A percentile compares a stretch with the other conserved stretches of the same genome.
Evolutionary conservation across 2,113 vertebrate species (phyloP).

Genomic region (Myocastor coypus): DNA sequence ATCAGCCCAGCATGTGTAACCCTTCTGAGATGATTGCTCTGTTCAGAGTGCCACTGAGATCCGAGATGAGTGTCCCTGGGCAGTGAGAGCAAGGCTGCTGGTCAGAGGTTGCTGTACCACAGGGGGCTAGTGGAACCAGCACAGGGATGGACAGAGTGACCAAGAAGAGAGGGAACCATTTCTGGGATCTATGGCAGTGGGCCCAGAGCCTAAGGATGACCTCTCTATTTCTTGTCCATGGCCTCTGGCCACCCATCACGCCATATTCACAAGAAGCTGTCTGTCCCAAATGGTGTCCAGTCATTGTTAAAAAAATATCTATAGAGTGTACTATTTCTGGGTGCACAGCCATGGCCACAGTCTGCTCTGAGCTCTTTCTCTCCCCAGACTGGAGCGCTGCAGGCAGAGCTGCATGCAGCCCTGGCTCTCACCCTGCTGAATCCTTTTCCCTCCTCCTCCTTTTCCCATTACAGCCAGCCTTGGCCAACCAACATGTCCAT

Average conservation of each 20-base stretch:
- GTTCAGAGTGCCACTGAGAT: neutral
- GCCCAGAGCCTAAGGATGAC: neutral
- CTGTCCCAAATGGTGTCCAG: neutral
- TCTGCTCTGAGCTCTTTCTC: neutral
- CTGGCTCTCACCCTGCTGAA: neutral
- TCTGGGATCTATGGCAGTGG: neutral
- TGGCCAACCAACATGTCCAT: neutral
- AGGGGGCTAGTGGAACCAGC: neutral
- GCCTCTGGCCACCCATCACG: neutral
- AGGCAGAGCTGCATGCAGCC: neutral
- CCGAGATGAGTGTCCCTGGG: neutral
- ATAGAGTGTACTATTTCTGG: neutral
- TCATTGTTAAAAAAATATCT: neutral
- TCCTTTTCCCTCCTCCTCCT: neutral
- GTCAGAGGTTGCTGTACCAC: neutral
- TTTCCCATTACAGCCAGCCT: neutral
- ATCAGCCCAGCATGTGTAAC: neutral
- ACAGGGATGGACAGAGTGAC: neutral
- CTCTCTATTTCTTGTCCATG: neutral
- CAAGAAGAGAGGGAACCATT: neutral
- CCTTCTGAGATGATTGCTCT: neutral
- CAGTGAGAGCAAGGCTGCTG: neutral
- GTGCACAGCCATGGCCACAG: neutral
- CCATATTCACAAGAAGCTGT: neutral
- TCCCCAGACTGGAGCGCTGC: neutral